phyloP scores from a whole-genome alignment of 2,113 vertebrate genomes.

The Ictalurus furcatus region DNA sequence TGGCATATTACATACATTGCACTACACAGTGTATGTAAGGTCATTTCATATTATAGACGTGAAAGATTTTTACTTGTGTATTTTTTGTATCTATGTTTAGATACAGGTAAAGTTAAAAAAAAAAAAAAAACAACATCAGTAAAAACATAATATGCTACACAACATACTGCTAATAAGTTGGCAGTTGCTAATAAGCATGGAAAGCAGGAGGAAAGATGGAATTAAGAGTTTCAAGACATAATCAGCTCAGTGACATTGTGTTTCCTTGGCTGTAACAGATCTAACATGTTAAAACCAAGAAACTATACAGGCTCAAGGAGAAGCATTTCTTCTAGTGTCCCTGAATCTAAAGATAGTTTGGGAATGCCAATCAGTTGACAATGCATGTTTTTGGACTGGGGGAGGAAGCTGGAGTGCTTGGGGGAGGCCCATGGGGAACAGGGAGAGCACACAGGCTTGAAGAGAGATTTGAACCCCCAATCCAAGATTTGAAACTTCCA shows the following conservation, averaged over 20 bases:
- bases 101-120: not conserved
- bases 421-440: no score
- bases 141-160: not conserved
- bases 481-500: not conserved
- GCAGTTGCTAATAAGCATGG: slow-evolving; percentile 2
- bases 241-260: slow-evolving; percentile 50
- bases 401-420: no score
- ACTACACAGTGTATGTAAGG: not conserved
- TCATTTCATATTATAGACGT: not conserved
- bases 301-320: slow-evolving; percentile 33
- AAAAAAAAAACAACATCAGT: not conserved
- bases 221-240: slow-evolving; percentile 45
- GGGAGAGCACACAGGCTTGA: no score
- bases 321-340: not conserved
- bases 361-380: no score
- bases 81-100: not conserved
- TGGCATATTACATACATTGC: not conserved
- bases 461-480: no score
- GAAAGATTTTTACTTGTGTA: not conserved
- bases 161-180: not conserved
- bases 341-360: no score
- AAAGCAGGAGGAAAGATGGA: slow-evolving; percentile 30
- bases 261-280: slow-evolving; percentile 41
- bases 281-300: slow-evolving; percentile 43
- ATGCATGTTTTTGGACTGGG: no score